Conservation (phyloP, 2,797 vertebrate genomes). For the Spatula versicolor region DNA sequence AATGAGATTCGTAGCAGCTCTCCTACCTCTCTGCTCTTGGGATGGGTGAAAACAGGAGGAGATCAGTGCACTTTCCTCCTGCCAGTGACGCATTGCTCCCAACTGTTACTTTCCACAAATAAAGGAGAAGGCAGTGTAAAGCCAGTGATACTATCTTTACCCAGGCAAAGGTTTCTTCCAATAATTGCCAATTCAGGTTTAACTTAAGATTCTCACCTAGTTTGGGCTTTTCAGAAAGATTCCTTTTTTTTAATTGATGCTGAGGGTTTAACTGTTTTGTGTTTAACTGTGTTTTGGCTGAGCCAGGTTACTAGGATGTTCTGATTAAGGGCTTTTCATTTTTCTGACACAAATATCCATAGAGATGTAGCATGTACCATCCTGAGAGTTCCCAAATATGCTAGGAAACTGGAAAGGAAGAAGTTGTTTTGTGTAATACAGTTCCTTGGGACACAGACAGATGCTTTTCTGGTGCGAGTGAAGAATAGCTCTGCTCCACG, state of each 20-base stretch:
- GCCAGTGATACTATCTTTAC: neutral
- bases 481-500: neutral
- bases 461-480: neutral
- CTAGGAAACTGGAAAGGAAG: neutral
- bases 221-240: neutral
- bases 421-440: neutral
- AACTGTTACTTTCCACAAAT: neutral
- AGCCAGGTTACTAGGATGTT: neutral
- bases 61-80: neutral
- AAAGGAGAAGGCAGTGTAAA: neutral
- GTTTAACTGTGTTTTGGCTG: too few species aligned
- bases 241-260: neutral
- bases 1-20: neutral
- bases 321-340: neutral
- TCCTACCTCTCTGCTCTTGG: neutral
- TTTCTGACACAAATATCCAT: neutral
- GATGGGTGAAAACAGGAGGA: neutral
- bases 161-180: neutral
- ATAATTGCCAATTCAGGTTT: neutral
- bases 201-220: neutral
- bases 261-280: neutral
- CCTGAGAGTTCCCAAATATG: neutral
- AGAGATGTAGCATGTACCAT: neutral
- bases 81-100: neutral
- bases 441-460: neutral